Evolutionary conservation across 2,888 invertebrate genomes (phyloP), one percentile per base, ranked within the genome.

Genomic region (Fissipunctia ypsillon): DNA sequence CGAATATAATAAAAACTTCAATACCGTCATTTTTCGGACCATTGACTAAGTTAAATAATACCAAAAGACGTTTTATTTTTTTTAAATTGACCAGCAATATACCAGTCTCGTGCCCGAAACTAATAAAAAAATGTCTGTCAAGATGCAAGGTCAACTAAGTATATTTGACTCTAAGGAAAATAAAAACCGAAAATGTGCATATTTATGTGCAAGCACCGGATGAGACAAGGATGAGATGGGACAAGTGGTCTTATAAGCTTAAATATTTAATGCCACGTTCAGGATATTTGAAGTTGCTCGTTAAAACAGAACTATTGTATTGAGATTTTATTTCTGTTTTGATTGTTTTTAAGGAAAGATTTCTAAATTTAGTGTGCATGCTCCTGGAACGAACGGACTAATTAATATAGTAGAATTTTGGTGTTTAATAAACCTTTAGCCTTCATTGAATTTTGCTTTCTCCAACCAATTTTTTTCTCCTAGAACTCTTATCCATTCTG

Each of bases 161-260:
- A 41, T n/a, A 54, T 14, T 14, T 28, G 16, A 65, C 38, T 45
- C 16, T n/a, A 31, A 25, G 64, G 52, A 57, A 61, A 82, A 70
- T 35, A 66, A 79, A 56, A 73, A 10, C 4, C 35, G 6, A 73
- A 75, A 76, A 73, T 60, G 14, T 59, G 22, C 38, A 72, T 70
- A 28, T 75, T 64, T 70, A 70, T 60, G 69, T 41, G 52, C 48
- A 64, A 12, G 31, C 67, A 43, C 45, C 56, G 65, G 67, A 76
- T 69, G 69, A 67, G 69, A 41, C 25, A 41, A 57, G 25, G 35
- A 78, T 64, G 14, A 61, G 43, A 69, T 50, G 35, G 25, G 50
- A 65, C 31, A 19, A 54, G 25, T 38, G 57, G 19, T 43, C 16
- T 3, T 35, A 22, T 10, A 22, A 28, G 6, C 52, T 31, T 69